Evolutionary conservation across 2,797 vertebrate genomes (phyloP).

Genomic region (Notolabrus celidotus): DNA sequence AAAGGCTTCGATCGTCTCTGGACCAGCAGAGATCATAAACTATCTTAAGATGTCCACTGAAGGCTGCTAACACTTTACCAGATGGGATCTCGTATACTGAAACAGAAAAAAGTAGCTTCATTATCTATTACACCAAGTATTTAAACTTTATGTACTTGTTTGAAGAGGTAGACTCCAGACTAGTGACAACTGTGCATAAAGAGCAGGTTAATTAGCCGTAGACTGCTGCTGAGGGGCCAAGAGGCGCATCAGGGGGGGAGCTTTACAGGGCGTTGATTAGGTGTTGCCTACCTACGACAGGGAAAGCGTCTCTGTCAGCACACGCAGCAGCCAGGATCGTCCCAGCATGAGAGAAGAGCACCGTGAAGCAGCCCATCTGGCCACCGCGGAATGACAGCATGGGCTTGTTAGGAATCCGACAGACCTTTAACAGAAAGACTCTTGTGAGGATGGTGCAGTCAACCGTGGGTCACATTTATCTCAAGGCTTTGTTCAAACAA

Average conservation of each 20-base stretch:
- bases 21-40: conserved; percentile 99
- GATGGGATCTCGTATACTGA: conserved; percentile 98
- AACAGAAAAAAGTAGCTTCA: conserved; percentile 23
- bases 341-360: conserved; percentile 92
- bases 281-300: conserved; percentile 88
- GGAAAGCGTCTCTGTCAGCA: conserved; percentile 93
- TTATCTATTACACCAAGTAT: neutral
- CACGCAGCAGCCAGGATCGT: conserved; percentile 92
- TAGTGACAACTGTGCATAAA: neutral
- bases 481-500: neutral
- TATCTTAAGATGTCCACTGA: conserved; percentile 95
- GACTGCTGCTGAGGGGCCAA: conserved; percentile 10
- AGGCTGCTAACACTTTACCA: conserved; percentile 90
- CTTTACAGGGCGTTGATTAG: conserved; percentile 2
- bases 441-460: neutral
- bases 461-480: neutral
- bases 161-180: neutral
- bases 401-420: conserved; percentile 94
- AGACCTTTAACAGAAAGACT: conserved; percentile 83
- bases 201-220: conserved; percentile 5
- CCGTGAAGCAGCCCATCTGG: conserved; percentile 92
- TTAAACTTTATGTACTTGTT: neutral
- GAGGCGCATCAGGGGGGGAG: conserved; percentile 1
- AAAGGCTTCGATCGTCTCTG: conserved; percentile 87
- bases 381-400: conserved; percentile 91